Evolutionary conservation across 1,140 invertebrate genomes (phyloP).

Genomic region (Lutraria rhynchaena): DNA sequence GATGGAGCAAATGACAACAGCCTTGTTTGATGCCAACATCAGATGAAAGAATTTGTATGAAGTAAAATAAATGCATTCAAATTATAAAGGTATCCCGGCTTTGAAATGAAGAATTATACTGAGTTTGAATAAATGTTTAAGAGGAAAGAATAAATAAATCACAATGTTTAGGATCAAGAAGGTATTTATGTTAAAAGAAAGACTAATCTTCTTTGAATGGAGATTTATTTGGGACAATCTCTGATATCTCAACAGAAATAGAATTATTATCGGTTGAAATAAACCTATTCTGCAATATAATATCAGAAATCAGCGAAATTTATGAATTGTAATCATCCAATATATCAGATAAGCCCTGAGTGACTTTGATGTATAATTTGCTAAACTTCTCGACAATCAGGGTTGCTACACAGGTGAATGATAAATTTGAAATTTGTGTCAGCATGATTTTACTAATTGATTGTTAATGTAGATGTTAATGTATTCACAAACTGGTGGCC

Average conservation of each 20-base stretch:
- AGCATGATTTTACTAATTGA: conserved; percentile 43
- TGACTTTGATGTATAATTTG: conserved; percentile 35
- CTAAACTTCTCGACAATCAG: conserved; percentile 1
- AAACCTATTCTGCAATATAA: conserved; percentile 29
- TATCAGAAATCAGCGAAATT: conserved; percentile 33
- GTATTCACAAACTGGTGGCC: neutral
- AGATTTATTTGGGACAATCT: too few species aligned
- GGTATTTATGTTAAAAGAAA: too few species aligned
- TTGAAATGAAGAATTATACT: too few species aligned
- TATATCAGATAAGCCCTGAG: neutral
- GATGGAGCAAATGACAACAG: too few species aligned
- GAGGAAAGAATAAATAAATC: too few species aligned
- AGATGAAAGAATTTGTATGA: too few species aligned
- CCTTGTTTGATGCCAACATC: too few species aligned
- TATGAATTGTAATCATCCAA: conserved; percentile 19
- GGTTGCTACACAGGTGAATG: conserved; percentile 6
- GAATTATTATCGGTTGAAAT: conserved; percentile 33
- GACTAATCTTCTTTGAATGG: too few species aligned
- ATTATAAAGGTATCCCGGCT: too few species aligned
- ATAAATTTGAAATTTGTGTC: conserved; percentile 45
- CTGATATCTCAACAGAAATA: conserved; percentile 27
- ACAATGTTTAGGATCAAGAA: too few species aligned
- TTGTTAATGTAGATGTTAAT: conserved; percentile 33
- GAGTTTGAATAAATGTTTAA: too few species aligned
- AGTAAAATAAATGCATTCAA: too few species aligned